phyloP scores from a whole-genome alignment of 2,113 vertebrate genomes.

The Aptenodytes patagonicus region DNA sequence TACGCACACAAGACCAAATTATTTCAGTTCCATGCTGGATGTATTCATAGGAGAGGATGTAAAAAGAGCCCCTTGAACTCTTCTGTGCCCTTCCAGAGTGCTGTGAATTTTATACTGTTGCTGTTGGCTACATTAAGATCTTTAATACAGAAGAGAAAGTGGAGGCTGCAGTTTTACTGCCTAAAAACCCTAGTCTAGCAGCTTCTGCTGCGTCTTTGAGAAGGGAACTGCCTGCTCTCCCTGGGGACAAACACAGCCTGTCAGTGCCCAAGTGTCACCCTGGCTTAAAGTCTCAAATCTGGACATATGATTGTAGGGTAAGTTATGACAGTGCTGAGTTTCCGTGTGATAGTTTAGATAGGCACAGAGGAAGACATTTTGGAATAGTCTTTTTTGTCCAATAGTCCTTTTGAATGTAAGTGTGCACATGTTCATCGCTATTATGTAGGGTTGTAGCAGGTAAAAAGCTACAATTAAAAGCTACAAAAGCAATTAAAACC shows the following conservation, averaged over 20 bases:
- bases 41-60: background rate
- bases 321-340: background rate
- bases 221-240: background rate
- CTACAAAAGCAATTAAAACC: background rate
- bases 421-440: rapidly evolving
- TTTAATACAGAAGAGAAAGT: background rate
- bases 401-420: background rate
- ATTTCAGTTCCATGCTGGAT: background rate
- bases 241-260: background rate
- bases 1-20: background rate
- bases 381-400: background rate
- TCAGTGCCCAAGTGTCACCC: background rate
- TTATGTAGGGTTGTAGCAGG: background rate
- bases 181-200: background rate
- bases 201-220: background rate
- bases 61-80: background rate
- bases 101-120: background rate
- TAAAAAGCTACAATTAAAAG: background rate
- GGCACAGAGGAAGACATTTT: background rate
- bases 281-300: background rate
- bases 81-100: background rate
- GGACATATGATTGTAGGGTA: background rate
- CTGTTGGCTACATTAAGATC: background rate
- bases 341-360: background rate
- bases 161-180: background rate